Evolutionary conservation across 2,888 invertebrate species (phyloP).

Genomic region (Polyommatus icarus): DNA sequence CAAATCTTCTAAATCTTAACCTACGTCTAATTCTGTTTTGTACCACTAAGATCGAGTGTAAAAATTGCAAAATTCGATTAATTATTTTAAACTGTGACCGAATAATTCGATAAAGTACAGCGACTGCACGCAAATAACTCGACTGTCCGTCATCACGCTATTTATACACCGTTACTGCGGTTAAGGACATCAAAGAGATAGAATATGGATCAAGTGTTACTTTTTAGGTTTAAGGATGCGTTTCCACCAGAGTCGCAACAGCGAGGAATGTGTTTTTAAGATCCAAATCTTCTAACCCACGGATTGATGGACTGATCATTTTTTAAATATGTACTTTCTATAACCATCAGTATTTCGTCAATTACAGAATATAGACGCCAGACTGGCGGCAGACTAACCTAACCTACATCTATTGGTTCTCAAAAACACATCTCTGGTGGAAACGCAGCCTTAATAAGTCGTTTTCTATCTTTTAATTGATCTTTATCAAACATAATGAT

Average conservation of each 20-base stretch:
- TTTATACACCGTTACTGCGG: slow-evolving; percentile 27
- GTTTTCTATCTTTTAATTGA: neutral
- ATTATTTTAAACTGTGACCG: slow-evolving; percentile 19
- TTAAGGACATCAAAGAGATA: slow-evolving; percentile 22
- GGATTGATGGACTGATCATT: too few species aligned
- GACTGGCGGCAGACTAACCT: too few species aligned
- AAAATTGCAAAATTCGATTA: neutral
- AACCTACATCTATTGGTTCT: too few species aligned
- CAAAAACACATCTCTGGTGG: too few species aligned
- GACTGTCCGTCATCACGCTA: slow-evolving; percentile 31
- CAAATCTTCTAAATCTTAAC: too few species aligned
- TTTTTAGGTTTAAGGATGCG: neutral
- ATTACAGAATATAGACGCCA: too few species aligned
- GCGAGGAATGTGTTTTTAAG: too few species aligned
- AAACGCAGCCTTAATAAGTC: too few species aligned
- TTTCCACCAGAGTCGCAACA: too few species aligned
- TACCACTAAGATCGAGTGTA: neutral
- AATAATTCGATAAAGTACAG: slow-evolving; percentile 28
- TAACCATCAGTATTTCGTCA: too few species aligned
- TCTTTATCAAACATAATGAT: neutral
- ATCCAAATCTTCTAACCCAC: too few species aligned
- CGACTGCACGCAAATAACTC: slow-evolving; percentile 26
- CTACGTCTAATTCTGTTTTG: neutral
- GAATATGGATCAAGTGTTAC: slow-evolving; percentile 13
- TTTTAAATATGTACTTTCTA: too few species aligned